A percentile compares a stretch with the other conserved stretches of the same genome.
Evolutionary conservation across 2,113 vertebrate genomes (phyloP).

Genomic region (Isichthys henryi): DNA sequence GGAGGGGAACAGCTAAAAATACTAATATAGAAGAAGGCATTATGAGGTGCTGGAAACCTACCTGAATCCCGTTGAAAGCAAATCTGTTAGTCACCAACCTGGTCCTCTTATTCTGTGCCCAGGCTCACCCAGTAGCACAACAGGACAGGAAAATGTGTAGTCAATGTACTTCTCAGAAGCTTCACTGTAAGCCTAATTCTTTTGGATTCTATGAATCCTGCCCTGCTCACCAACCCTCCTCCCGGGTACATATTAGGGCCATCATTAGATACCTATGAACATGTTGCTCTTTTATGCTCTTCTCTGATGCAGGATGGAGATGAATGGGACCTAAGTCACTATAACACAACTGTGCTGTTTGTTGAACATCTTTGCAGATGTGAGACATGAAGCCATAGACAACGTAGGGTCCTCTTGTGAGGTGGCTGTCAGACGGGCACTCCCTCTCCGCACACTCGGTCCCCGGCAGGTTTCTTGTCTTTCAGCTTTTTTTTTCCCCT

Average conservation of each 20-base stretch:
- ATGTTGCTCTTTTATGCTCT: background rate
- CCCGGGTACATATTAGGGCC: background rate
- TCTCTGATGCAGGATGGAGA: background rate
- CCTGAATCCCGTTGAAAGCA: background rate
- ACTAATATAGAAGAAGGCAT: background rate
- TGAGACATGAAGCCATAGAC: background rate
- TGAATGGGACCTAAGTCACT: background rate
- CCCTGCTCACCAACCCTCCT: background rate
- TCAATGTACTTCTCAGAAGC: background rate
- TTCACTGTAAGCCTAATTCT: background rate
- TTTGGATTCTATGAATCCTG: background rate
- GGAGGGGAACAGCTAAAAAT: background rate
- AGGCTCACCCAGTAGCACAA: background rate
- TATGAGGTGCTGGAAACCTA: background rate
- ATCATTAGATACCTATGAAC: background rate
- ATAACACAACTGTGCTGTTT: background rate
- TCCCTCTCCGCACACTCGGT: background rate
- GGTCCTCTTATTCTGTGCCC: background rate
- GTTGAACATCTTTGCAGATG: constrained; percentile 13
- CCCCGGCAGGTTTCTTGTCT: background rate
- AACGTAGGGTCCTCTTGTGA: background rate
- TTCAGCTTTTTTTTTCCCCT: background rate
- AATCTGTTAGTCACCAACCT: background rate
- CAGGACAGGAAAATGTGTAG: background rate
- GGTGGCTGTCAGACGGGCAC: background rate